Base-by-base conservation (phyloP, 2,797 vertebrate species). In the Cebuella pygmaea region DNA sequence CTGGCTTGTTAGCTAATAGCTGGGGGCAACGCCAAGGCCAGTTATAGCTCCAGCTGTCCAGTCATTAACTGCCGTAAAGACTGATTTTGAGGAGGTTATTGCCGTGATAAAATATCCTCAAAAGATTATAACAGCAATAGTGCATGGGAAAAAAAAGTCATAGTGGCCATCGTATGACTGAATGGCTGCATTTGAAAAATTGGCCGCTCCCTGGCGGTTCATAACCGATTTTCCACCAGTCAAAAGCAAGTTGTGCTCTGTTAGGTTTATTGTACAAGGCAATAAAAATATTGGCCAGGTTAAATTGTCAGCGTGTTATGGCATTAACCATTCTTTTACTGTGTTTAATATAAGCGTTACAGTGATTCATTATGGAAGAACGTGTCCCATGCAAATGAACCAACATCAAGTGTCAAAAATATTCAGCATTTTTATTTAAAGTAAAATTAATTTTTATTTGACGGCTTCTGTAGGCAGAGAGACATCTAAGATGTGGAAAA, bases 251-350 rank as follows among this genome's bases (percentile, higher is more conserved):
- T 99, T 99, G 98, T 99, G 99, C 99, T 99, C 99, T 98, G 99
- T 99, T 99, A 99, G 99, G 98, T 99, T 99, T 99, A 99, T 99
- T 98, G 99, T 98, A 99, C 98, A 98, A 99, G 98, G 99, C 99
- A 98, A 99, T 99, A 99, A 99, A 99, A 99, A 99, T 99, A 99
- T 98, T 99, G 99, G 99, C 99, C 98, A 98, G 99, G 99, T 99
- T 99, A 99, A 99, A 99, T 98, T 98, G 99, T 98, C 99, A 98
- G 98, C 92, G 94, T 98, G 98, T 98, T 98, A 98, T 97, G 98
- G 98, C 98, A 98, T 99, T 99, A 99, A 99, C 99, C 98, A 98
- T 98, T 99, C 98, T 98, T 98, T 98, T 98, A 98, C 98, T 99
- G 98, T 98, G 98, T 98, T 99, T 99, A 99, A 99, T 99, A 99